A percentile compares a stretch with the other conserved stretches of the same genome.
phyloP scores from a whole-genome alignment of 2,797 vertebrate genomes.

The Tympanoctomys barrerae region DNA sequence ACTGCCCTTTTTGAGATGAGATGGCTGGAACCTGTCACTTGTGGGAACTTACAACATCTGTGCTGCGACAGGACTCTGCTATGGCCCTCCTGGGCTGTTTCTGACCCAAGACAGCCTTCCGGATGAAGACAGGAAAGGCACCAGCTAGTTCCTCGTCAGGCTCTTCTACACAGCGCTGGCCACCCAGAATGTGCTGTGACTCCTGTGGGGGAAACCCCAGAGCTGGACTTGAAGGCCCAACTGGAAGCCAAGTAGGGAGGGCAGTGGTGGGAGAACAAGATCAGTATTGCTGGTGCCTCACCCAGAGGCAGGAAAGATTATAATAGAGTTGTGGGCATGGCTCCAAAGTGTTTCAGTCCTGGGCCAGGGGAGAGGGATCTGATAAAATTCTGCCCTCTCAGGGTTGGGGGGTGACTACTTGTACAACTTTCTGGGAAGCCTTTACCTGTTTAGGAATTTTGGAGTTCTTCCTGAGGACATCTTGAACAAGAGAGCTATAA shows the following conservation, averaged over 20 bases:
- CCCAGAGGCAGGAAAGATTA: not conserved
- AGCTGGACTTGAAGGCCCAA: not conserved
- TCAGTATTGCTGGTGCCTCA: not conserved
- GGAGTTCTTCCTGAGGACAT: constrained; percentile 81
- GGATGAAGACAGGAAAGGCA: constrained; percentile 91
- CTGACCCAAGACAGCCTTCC: constrained; percentile 93
- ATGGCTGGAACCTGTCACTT: not conserved
- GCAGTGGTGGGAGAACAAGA: not conserved
- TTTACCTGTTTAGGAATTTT: constrained; percentile 86
- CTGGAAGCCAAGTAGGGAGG: not conserved
- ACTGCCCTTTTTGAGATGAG: not conserved
- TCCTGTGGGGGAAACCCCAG: constrained; percentile 64
- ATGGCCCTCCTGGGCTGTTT: constrained; percentile 90
- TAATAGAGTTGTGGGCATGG: not conserved
- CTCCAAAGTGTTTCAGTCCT: not conserved
- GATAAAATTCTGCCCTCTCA: not conserved
- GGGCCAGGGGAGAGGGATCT: not conserved
- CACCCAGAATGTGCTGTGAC: constrained; percentile 60
- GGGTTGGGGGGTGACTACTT: not conserved
- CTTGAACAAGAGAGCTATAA: constrained; percentile 83
- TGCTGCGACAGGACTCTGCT: constrained; percentile 87
- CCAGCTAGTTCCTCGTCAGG: constrained; percentile 85
- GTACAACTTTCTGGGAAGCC: not conserved
- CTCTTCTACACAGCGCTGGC: constrained; percentile 83
- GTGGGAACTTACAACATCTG: constrained; percentile 89